Conservation (phyloP, 2,113 vertebrate genomes). For the Indicator indicator region DNA sequence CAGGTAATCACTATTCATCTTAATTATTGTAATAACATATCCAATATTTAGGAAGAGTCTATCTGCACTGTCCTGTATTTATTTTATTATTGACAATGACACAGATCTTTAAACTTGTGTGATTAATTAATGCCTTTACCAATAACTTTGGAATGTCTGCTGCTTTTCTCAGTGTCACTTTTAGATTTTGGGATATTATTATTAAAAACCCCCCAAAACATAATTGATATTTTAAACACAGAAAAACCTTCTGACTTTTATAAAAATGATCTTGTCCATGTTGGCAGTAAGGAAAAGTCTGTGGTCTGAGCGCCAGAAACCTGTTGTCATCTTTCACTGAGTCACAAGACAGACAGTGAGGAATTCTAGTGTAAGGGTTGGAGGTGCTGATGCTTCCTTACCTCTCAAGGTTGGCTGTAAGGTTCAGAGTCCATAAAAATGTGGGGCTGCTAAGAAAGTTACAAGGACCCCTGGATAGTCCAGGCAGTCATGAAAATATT, state of each 20-base stretch:
- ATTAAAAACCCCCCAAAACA: too few relatives aligned
- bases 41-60: slow-evolving; percentile 65
- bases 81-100: slow-evolving; percentile 70
- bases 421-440: not conserved
- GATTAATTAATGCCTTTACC: slow-evolving; percentile 73
- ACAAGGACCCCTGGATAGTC: not conserved
- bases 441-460: not conserved
- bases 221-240: not conserved
- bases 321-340: not conserved
- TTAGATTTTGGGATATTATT: not conserved
- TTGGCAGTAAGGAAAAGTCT: not conserved
- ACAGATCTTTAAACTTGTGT: slow-evolving; percentile 67
- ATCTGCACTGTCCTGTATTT: slow-evolving; percentile 46
- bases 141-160: slow-evolving; percentile 46
- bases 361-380: not conserved
- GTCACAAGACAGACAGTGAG: not conserved
- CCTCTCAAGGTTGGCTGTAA: not conserved
- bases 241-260: not conserved
- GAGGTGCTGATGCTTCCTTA: not conserved
- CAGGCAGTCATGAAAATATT: not conserved
- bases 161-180: not conserved
- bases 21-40: slow-evolving; percentile 74
- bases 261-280: not conserved
- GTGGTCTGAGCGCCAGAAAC: not conserved
- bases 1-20: slow-evolving; percentile 75